Base-by-base conservation (phyloP, 2,888 invertebrate genomes). In the Trissolcus japonicus region DNA sequence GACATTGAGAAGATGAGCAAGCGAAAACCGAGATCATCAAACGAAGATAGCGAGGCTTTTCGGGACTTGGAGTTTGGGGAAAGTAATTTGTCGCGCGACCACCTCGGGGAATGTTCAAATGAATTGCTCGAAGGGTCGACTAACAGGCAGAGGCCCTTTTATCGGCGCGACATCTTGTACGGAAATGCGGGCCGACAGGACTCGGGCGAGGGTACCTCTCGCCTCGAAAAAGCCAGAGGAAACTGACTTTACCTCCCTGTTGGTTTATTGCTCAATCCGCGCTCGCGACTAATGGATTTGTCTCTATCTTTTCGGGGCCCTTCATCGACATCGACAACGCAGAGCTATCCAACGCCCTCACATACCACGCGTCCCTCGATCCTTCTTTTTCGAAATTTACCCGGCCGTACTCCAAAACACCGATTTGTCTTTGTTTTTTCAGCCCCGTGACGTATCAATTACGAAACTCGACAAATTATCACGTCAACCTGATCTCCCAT, bases 61-160 rank as follows among this genome's bases (percentile, higher is more conserved):
- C 16, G 17, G 82, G 60, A 82, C 79, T 81, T 84, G 83, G 35
- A 82, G 53, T 74, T 60, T 46, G 83, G 84, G 85, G 86, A 84
- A 86, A 88, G 89, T 89, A 89, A 89, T 89, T 89, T 89, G 89
- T 89, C 89, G 88, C 85, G 87, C 89, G 89, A 89, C 89, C 89
- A 89, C 89, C 89, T 88, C 83, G 83, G 86, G 89, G 88, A 89
- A 88, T 89, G 88, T 88, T 88, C 83, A 88, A 88, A 89, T 89
- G 89, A 89, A 89, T 88, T 87, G 88, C 86, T 85, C 85, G 35
- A 83, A 83, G 83, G 84, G 81, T 66, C 71, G 76, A 59, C 59
- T 59, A 55, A 72, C 76, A 73, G 77, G 68, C 50, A 66, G 57
- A 68, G 78, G 66, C 82, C 82, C 80, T 84, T 87, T 88, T 89